Base-by-base conservation (phyloP, 2,113 vertebrate species). In the Phainopepla nitens region DNA sequence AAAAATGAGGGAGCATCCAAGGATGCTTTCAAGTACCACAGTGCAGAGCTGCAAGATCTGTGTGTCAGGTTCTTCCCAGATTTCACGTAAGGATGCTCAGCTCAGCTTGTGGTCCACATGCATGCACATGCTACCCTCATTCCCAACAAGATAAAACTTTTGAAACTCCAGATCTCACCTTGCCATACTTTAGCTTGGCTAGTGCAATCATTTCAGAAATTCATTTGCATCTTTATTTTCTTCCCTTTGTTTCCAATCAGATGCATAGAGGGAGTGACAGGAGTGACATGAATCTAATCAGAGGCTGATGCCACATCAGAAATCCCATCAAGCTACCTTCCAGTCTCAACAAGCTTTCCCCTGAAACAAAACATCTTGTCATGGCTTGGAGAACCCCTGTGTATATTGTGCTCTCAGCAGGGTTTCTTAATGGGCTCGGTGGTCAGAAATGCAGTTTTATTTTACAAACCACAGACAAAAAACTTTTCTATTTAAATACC, bases 271-370 rank as follows among this genome's bases (percentile, higher is more conserved):
- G 29, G 90, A 94, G 79, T 0, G 2, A 69, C 82, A 31, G 27
- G 78, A 73, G 44, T 60, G 92, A 85, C 76, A 81, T 21, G 60
- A 93, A 97, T 70, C 44, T 96, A 68, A 96, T 94, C 89, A 93
- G 78, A 87, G 60, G 25, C 72, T 82, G 89, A 88, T 49, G 80
- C 45, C 56, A 80, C 70, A 80, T 77, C 68, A 69, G 75, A 91
- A 93, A 95, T 86, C 71, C 58, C 82, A 95, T 91, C 82, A 93
- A 95, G 68, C 11, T 39, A 25, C 51, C 68, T 86, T 94, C 93
- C 20, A 86, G 94, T 78, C 92, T 68, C 62, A 86, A 96, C 90
- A 96, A 70, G 96, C 82, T 89, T 70, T 73, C 44, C 64, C 47
- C 45, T 42, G 75, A 78, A 94, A 81, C 28, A 82, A 93, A 92